Conservation (phyloP, 2,797 vertebrate genomes). For the Danio tinwini region DNA sequence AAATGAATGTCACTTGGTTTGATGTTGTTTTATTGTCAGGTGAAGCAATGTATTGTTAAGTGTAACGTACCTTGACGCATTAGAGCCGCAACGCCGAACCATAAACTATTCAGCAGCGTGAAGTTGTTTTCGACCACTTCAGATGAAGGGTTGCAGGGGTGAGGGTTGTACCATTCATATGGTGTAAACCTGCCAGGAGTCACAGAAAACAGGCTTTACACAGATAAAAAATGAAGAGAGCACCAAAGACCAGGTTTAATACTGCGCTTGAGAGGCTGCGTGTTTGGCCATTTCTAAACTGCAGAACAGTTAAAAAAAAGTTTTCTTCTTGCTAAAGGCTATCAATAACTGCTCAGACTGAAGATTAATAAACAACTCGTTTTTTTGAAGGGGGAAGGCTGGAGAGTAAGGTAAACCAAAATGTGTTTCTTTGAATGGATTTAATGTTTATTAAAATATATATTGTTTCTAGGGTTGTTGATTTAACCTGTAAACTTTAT, state of each 20-base stretch:
- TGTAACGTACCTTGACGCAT: slow-evolving; percentile 94
- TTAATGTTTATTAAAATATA: background rate
- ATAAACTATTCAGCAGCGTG: slow-evolving; percentile 97
- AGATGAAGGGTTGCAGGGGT: slow-evolving; percentile 95
- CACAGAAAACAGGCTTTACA: slow-evolving; percentile 35
- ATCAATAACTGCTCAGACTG: background rate
- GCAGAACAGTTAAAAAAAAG: background rate
- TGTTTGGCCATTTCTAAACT: background rate
- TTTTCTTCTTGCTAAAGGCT: background rate
- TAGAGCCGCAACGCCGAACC: slow-evolving; percentile 97
- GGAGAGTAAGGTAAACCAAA: background rate
- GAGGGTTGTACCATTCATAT: slow-evolving; percentile 98
- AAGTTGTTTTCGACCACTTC: slow-evolving; percentile 97
- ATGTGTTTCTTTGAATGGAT: background rate
- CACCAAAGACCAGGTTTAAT: background rate
- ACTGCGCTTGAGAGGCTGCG: background rate
- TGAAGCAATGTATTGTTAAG: slow-evolving; percentile 4
- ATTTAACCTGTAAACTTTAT: background rate
- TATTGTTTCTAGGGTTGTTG: background rate
- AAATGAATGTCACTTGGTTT: background rate
- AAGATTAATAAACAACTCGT: slow-evolving; percentile 11
- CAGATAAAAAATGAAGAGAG: slow-evolving; percentile 12
- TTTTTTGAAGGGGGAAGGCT: background rate
- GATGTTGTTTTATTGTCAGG: background rate
- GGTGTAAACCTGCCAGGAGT: slow-evolving; percentile 90